A percentile compares a stretch with the other conserved stretches of the same genome.
These are phyloP conservation scores for Parazoanthus swiftii DNA, from an alignment of 92 coral and sea anemone genomes.

Conservation along the genomic window DNA sequence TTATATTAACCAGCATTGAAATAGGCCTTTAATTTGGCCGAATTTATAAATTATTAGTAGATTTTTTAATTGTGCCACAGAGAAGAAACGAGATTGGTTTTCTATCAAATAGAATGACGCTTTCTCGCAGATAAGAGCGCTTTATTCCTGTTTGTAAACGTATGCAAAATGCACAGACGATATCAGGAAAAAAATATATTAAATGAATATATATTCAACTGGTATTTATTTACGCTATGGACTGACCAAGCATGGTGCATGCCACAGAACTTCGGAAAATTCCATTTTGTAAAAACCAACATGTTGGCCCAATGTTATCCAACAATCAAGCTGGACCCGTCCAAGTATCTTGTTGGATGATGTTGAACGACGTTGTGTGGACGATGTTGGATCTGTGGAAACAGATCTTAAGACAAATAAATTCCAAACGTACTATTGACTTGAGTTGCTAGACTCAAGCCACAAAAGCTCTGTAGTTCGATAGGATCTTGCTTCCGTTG, in stretches of 20 bases:
- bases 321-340: too few relatives aligned
- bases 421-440: too few relatives aligned
- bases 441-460: not conserved
- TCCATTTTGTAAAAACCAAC: too few relatives aligned
- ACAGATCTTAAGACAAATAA: too few relatives aligned
- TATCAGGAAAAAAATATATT: not conserved
- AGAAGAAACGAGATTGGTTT: not conserved
- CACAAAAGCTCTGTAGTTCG: not conserved
- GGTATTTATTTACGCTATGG: not conserved
- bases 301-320: too few relatives aligned
- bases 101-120: not conserved
- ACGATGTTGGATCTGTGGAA: too few relatives aligned
- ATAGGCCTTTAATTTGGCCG: not conserved
- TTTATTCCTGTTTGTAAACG: not conserved
- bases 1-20: too few relatives aligned
- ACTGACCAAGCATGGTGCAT: not conserved
- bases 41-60: too few relatives aligned
- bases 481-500: not conserved
- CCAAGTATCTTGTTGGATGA: too few relatives aligned
- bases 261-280: not conserved
- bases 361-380: too few relatives aligned
- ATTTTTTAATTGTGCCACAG: not conserved
- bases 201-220: not conserved
- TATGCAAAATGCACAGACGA: not conserved
- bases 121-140: not conserved